These are phyloP conservation scores for Rhombomys opimus DNA, from an alignment of 2,113 vertebrate species.

Conservation along the genomic window DNA sequence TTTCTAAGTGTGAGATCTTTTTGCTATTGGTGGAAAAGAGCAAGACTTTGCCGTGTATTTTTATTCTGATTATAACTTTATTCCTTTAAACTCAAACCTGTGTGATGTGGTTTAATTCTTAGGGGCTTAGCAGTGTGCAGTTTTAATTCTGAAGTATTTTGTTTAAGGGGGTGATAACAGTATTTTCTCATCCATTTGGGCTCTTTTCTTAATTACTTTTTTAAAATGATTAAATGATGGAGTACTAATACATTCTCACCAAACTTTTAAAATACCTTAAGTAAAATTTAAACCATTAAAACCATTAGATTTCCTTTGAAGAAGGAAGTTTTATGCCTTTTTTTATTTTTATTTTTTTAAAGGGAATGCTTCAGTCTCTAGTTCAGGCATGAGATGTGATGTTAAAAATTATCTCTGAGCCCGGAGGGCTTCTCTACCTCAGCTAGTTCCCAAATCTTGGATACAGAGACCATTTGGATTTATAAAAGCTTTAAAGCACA, in stretches of 20 bases:
- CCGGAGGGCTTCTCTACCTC: too few relatives aligned
- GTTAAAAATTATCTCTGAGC: too few relatives aligned
- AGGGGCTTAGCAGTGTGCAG: background rate
- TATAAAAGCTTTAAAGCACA: too few relatives aligned
- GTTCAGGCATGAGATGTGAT: background rate
- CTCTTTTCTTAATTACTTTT: background rate
- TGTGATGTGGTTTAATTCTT: background rate
- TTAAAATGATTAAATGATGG: background rate
- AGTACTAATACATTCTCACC: background rate
- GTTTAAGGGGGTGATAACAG: background rate
- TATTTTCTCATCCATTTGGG: slow-evolving; percentile 25
- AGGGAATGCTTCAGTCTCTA: background rate
- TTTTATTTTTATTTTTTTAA: background rate
- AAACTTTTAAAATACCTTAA: background rate
- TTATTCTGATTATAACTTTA: background rate
- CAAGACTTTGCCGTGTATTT: background rate
- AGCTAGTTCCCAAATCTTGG: too few relatives aligned
- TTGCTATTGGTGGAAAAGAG: background rate
- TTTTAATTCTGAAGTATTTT: slow-evolving; percentile 25
- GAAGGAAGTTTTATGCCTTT: background rate
- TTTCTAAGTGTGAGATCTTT: background rate
- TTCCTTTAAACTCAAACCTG: background rate
- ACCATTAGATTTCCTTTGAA: background rate
- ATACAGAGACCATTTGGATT: too few relatives aligned
- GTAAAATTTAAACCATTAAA: background rate